phyloP scores from a whole-genome alignment of 1,140 invertebrate genomes.

The Temnothorax curvispinosus region DNA sequence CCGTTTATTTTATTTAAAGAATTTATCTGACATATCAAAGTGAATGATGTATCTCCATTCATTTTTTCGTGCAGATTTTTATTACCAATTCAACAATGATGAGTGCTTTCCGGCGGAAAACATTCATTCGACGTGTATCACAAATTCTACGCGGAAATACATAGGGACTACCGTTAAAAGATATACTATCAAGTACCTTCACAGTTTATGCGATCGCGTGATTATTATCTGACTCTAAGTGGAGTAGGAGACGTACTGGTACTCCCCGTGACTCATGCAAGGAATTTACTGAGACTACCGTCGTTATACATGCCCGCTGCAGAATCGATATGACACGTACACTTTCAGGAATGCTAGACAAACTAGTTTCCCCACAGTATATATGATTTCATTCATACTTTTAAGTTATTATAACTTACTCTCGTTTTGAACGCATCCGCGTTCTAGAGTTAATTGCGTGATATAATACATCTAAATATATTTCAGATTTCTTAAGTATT shows the following conservation, averaged over 20 bases:
- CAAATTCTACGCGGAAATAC: conserved; percentile 15
- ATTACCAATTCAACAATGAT: background rate
- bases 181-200: conserved; percentile 49
- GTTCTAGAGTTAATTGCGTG: background rate
- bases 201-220: conserved; percentile 62
- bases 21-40: background rate
- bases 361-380: conserved; percentile 33
- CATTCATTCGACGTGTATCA: conserved; percentile 45
- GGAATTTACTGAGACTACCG: conserved; percentile 69
- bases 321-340: conserved; percentile 70
- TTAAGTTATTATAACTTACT: background rate
- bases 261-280: conserved; percentile 73
- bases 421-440: background rate
- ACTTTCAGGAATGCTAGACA: conserved; percentile 64
- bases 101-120: background rate
- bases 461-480: background rate
- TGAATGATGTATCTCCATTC: background rate
- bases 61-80: background rate
- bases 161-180: conserved; percentile 29
- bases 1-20: background rate
- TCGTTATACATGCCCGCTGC: conserved; percentile 19
- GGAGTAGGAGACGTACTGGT: conserved; percentile 66
- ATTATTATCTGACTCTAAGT: conserved; percentile 70
- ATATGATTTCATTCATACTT: background rate
- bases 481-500: background rate